These are phyloP conservation scores for Oophaga sylvatica DNA, from an alignment of 2,797 vertebrate species.

Conservation along the genomic window DNA sequence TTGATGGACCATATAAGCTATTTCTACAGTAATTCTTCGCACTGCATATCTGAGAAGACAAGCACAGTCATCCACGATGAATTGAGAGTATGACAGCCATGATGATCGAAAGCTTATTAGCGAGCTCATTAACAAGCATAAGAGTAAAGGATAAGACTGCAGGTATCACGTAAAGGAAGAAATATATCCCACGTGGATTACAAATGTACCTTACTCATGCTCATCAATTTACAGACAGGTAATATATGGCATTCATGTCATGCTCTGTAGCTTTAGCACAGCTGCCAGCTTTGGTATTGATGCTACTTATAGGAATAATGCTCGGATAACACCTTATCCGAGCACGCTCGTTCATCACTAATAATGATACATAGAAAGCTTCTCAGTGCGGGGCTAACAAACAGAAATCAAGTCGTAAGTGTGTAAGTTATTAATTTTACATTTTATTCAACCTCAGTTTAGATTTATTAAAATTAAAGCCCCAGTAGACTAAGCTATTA, in stretches of 20 bases:
- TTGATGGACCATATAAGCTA: conserved; percentile 11
- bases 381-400: background rate
- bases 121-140: conserved; percentile 14
- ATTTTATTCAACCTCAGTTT: background rate
- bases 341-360: background rate
- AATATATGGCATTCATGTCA: conserved; percentile 22
- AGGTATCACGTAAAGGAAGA: conserved; percentile 2
- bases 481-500: background rate
- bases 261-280: background rate
- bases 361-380: background rate
- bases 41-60: conserved; percentile 23
- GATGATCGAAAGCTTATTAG: conserved; percentile 53
- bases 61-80: conserved; percentile 8
- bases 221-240: conserved; percentile 27
- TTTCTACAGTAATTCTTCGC: conserved; percentile 15
- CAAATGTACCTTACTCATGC: conserved; percentile 10
- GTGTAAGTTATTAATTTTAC: background rate
- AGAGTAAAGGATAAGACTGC: conserved; percentile 13
- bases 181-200: background rate
- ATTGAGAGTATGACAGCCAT: conserved; percentile 32
- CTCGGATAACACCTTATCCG: too few species aligned
- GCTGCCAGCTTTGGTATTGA: background rate
- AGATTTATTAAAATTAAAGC: background rate
- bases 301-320: conserved; percentile 22
- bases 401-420: background rate